A percentile compares a stretch with the other conserved stretches of the same genome.
These are phyloP conservation scores for Puma concolor DNA, from an alignment of 2,113 vertebrate genomes.

Conservation along the genomic window DNA sequence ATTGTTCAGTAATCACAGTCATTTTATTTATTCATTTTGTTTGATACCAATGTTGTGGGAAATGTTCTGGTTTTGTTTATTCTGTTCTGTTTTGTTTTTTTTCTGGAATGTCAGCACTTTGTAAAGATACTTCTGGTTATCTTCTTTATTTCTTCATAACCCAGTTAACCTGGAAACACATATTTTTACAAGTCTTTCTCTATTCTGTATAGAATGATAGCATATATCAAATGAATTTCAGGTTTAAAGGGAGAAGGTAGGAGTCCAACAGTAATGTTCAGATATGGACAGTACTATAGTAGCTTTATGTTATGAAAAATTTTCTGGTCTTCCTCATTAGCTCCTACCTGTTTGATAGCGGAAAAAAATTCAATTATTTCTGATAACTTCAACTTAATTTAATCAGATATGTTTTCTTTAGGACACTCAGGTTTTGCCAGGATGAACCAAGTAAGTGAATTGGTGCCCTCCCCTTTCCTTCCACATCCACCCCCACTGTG, in stretches of 20 bases:
- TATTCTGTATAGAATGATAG: background rate
- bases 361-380: background rate
- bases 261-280: background rate
- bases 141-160: background rate
- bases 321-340: background rate
- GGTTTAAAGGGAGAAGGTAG: background rate
- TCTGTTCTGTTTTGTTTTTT: background rate
- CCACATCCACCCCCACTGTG: accelerated
- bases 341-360: background rate
- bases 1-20: background rate
- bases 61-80: background rate
- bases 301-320: background rate
- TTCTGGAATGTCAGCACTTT: background rate
- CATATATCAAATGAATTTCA: background rate
- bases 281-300: background rate
- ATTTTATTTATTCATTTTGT: background rate
- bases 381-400: background rate
- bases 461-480: accelerated
- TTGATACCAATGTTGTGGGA: background rate
- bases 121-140: background rate
- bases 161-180: background rate
- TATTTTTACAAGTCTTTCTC: background rate
- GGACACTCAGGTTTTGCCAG: background rate
- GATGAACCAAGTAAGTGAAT: background rate
- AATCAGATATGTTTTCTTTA: background rate